Percentiles rank a stretch among this genome's conserved stretches.
phyloP scores from a whole-genome alignment of 2,888 invertebrate species.

The Chirona hameri region DNA sequence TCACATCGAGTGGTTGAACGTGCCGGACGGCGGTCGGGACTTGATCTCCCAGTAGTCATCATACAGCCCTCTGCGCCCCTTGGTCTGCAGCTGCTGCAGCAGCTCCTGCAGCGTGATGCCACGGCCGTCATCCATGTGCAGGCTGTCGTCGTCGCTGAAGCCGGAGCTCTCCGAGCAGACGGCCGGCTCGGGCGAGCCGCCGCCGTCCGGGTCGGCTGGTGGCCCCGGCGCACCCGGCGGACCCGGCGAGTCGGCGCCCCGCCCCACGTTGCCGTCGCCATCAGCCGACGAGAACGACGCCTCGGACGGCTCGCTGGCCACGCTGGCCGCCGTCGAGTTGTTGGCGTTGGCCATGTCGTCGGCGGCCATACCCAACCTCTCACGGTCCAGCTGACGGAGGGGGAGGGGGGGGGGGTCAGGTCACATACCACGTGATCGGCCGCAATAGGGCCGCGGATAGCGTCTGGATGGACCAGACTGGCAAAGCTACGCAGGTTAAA shows the following conservation, averaged over 20 bases:
- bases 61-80: slow-evolving; percentile 74
- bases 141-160: slow-evolving; percentile 77
- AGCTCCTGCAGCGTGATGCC: slow-evolving; percentile 67
- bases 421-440: neutral
- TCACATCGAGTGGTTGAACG: slow-evolving; percentile 81
- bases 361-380: slow-evolving; percentile 3
- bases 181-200: slow-evolving; percentile 58
- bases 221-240: slow-evolving; percentile 38
- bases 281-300: slow-evolving; percentile 7
- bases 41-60: slow-evolving; percentile 87
- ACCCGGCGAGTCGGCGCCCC: neutral
- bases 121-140: slow-evolving; percentile 43
- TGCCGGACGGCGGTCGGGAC: slow-evolving; percentile 75
- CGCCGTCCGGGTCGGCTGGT: slow-evolving; percentile 38
- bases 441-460: no score
- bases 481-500: no score
- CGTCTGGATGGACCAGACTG: no score
- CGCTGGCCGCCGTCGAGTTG: neutral
- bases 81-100: slow-evolving; percentile 67
- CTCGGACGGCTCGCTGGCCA: slow-evolving; percentile 22
- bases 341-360: slow-evolving; percentile 23
- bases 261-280: neutral
- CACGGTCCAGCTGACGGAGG: neutral
- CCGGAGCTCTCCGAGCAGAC: slow-evolving; percentile 63
- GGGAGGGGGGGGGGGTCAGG: neutral